Evolutionary conservation across 2,797 vertebrate genomes (phyloP).

Genomic region (Catharus ustulatus): DNA sequence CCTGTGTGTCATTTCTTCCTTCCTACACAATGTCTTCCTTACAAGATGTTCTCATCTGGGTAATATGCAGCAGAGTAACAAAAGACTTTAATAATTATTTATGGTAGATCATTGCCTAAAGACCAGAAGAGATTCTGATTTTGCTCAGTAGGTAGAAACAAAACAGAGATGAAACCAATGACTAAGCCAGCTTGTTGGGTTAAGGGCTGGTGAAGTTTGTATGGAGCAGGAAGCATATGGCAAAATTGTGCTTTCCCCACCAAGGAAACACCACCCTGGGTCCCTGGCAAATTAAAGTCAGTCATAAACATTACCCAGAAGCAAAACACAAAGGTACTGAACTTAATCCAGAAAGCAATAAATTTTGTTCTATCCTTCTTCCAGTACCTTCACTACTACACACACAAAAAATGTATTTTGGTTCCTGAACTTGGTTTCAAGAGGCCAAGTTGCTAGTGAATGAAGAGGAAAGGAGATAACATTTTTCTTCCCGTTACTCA

Average conservation of each 20-base stretch:
- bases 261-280: background rate
- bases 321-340: background rate
- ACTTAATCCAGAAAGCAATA: background rate
- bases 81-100: background rate
- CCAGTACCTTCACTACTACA: background rate
- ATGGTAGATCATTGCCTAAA: background rate
- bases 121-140: background rate
- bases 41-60: background rate
- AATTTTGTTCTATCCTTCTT: background rate
- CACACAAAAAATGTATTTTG: background rate
- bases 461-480: rapidly evolving
- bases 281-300: background rate
- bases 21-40: background rate
- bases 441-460: background rate
- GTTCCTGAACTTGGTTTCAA: background rate
- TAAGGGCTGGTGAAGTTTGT: background rate
- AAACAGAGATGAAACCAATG: background rate
- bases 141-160: background rate
- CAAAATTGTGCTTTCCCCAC: background rate
- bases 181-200: background rate
- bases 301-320: background rate
- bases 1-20: background rate
- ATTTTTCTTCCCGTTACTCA: background rate
- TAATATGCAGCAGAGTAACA: background rate
- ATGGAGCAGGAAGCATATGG: background rate